These are phyloP conservation scores for Rhabdomys dilectus DNA, from an alignment of 2,113 vertebrate species.

Conservation along the genomic window DNA sequence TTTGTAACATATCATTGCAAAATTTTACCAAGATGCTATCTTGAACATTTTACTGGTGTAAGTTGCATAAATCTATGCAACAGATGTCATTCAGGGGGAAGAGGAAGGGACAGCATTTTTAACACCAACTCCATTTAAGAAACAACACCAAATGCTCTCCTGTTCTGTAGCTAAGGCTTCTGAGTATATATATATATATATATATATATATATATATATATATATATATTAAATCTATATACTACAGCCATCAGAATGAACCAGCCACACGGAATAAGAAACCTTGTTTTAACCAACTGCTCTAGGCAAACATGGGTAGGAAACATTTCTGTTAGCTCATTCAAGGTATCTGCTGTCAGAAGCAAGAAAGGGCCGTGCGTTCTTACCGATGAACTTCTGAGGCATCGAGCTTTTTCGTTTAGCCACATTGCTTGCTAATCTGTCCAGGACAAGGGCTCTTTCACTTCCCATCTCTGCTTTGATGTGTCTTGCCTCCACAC, in stretches of 20 bases:
- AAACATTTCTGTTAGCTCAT: slow-evolving; percentile 73
- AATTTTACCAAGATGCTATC: slow-evolving; percentile 72
- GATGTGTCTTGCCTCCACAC: slow-evolving; percentile 89
- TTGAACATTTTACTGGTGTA: slow-evolving; percentile 64
- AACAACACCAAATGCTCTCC: slow-evolving; percentile 55
- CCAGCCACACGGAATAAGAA: slow-evolving; percentile 29
- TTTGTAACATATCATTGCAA: slow-evolving; percentile 71
- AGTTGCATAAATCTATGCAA: slow-evolving; percentile 71
- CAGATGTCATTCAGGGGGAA: slow-evolving; percentile 68
- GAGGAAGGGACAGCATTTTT: slow-evolving; percentile 75
- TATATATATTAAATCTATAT: too few relatives aligned
- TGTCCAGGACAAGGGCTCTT: slow-evolving; percentile 95
- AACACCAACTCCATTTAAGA: slow-evolving; percentile 64
- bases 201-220: too few relatives aligned
- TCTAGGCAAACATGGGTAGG: slow-evolving; percentile 60
- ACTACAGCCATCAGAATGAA: slow-evolving; percentile 35
- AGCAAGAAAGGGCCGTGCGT: slow-evolving; percentile 77
- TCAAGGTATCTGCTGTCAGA: slow-evolving; percentile 68
- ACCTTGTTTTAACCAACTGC: slow-evolving; percentile 56
- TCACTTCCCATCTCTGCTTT: slow-evolving; percentile 94
- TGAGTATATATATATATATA: too few relatives aligned
- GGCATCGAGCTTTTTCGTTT: slow-evolving; percentile 98
- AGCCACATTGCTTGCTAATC: slow-evolving; percentile 96
- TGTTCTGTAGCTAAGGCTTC: slow-evolving; percentile 22
- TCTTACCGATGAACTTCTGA: slow-evolving; percentile 97